Conservation (phyloP, 2,113 vertebrate genomes). For the Lasiurus cinereus region DNA sequence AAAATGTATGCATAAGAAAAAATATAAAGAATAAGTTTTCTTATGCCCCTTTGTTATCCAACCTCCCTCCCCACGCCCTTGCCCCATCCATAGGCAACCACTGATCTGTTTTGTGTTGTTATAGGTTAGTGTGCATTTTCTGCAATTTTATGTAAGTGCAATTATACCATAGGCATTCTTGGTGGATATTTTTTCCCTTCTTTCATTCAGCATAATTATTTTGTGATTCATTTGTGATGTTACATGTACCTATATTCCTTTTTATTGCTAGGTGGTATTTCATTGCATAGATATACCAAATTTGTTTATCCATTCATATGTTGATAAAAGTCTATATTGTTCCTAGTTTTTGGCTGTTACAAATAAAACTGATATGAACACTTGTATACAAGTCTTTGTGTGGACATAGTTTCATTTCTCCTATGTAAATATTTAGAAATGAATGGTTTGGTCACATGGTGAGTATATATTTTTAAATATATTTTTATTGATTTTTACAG, state of each 20-base stretch:
- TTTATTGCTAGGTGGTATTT: conserved; percentile 59
- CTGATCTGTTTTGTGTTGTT: conserved; percentile 30
- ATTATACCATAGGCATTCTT: conserved; percentile 1
- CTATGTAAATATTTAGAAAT: conserved; percentile 29
- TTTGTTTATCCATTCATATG: conserved; percentile 54
- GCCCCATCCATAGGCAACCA: neutral
- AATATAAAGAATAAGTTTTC: neutral
- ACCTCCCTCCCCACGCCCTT: neutral
- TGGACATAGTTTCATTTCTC: conserved; percentile 53
- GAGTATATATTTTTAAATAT: neutral
- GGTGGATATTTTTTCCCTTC: neutral
- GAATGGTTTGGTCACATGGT: neutral
- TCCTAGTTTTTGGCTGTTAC: conserved; percentile 43
- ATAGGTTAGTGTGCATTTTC: conserved; percentile 55
- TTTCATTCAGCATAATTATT: conserved; percentile 27
- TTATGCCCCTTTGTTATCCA: conserved; percentile 43
- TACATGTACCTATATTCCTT: conserved; percentile 25
- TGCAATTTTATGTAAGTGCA: conserved; percentile 49
- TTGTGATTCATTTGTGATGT: conserved; percentile 16
- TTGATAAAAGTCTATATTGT: conserved; percentile 56
- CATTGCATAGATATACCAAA: neutral
- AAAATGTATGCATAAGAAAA: neutral
- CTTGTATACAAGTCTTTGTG: conserved; percentile 46
- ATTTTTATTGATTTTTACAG: too few species aligned
- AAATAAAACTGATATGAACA: conserved; percentile 69